Percentiles rank a stretch among this genome's conserved stretches.
Conservation (phyloP, 2,888 invertebrate genomes). For the Eupithecia centaureata region DNA sequence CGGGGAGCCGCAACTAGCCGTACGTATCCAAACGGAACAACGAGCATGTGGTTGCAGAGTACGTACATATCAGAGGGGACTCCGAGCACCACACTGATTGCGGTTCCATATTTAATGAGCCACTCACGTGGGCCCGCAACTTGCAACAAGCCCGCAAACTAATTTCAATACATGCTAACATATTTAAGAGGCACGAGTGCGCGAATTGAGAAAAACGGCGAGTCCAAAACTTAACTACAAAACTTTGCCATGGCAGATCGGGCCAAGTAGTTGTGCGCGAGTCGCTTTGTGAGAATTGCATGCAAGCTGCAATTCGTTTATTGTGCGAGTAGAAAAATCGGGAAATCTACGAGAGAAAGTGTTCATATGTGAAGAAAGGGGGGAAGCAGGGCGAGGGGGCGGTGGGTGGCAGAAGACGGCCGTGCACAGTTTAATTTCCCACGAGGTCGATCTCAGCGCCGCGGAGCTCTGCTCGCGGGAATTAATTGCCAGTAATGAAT, state of each 20-base stretch:
- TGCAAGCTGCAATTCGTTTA: conserved; percentile 43
- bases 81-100: conserved; percentile 77
- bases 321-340: conserved; percentile 69
- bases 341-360: conserved; percentile 76
- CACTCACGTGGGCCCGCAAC: conserved; percentile 69
- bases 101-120: conserved; percentile 80
- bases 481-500: conserved; percentile 84
- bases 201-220: conserved; percentile 39
- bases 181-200: conserved; percentile 54
- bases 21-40: conserved; percentile 58
- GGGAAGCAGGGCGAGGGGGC: conserved; percentile 56
- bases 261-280: conserved; percentile 13
- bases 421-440: conserved; percentile 83
- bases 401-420: conserved; percentile 78
- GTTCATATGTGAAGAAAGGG: conserved; percentile 73
- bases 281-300: conserved; percentile 18
- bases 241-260: conserved; percentile 21
- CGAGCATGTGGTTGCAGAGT: conserved; percentile 58
- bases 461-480: conserved; percentile 82
- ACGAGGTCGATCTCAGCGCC: conserved; percentile 83
- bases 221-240: conserved; percentile 19
- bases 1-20: conserved; percentile 38
- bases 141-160: conserved; percentile 68
- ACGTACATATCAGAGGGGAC: conserved; percentile 62
- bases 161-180: conserved; percentile 74